phyloP scores from a whole-genome alignment of 2,888 invertebrate genomes.

The Drosophila koepferae region DNA sequence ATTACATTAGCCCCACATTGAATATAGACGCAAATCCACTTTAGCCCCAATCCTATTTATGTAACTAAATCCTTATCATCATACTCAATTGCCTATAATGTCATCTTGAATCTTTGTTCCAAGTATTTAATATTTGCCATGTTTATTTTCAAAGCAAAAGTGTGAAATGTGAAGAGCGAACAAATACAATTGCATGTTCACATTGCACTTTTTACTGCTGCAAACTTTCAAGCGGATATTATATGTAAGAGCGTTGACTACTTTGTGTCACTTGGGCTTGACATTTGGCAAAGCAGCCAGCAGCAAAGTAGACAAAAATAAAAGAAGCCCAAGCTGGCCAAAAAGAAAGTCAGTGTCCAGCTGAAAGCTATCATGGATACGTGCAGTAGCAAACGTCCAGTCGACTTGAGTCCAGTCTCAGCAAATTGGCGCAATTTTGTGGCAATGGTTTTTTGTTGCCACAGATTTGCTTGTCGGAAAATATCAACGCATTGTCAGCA shows the following conservation, averaged over 20 bases:
- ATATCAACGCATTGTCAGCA: constrained; percentile 81
- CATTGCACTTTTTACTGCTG: constrained; percentile 33
- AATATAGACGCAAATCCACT: no score
- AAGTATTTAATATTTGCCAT: neutral
- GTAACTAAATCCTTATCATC: neutral
- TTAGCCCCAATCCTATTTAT: neutral
- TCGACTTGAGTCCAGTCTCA: constrained; percentile 28
- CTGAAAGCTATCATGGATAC: constrained; percentile 29
- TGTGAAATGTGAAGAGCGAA: constrained; percentile 45
- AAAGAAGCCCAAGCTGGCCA: constrained; percentile 30
- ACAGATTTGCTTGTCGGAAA: constrained; percentile 80
- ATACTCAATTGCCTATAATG: no score
- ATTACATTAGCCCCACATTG: no score
- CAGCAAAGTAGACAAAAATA: constrained; percentile 3
- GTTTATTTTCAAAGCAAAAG: constrained; percentile 26
- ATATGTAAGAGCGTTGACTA: constrained; percentile 33
- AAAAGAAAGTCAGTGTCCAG: constrained; percentile 78
- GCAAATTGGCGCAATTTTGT: constrained; percentile 72
- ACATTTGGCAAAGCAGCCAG: constrained; percentile 39
- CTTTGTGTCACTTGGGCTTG: constrained; percentile 66
- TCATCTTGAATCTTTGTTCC: neutral
- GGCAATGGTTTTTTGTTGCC: constrained; percentile 45
- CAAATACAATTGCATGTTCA: constrained; percentile 43
- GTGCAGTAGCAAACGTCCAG: constrained; percentile 15
- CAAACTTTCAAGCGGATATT: constrained; percentile 28